Percentiles rank a stretch among this genome's conserved stretches.
Evolutionary conservation across 2,888 invertebrate genomes (phyloP).

Genomic region (Tenthredo distinguenda): DNA sequence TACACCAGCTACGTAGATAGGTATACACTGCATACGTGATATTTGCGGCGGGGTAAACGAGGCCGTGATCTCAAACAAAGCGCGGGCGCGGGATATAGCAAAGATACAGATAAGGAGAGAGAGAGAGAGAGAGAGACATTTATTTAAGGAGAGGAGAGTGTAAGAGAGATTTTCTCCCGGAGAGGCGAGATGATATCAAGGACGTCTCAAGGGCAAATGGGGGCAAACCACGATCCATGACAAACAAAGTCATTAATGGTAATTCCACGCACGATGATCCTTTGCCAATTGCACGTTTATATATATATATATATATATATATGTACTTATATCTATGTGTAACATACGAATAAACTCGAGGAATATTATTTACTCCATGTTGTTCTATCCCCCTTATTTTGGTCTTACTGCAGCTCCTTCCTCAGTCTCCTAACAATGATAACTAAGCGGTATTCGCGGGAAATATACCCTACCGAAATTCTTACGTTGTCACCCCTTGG

Average conservation of each 20-base stretch:
- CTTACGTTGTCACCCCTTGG: neutral
- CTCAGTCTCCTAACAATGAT: neutral
- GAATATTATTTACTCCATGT: neutral
- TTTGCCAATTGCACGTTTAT: neutral
- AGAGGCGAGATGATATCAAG: constrained; percentile 40
- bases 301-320: neutral
- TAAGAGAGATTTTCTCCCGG: constrained; percentile 23
- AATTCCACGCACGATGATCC: constrained; percentile 39
- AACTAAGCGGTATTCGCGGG: constrained; percentile 9
- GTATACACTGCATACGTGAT: constrained; percentile 5
- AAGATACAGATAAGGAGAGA: constrained; percentile 22
- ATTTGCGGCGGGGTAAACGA: constrained; percentile 29
- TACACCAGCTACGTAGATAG: neutral
- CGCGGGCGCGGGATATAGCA: constrained; percentile 13
- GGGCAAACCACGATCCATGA: neutral
- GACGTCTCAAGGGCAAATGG: constrained; percentile 43
- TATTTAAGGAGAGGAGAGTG: constrained; percentile 21
- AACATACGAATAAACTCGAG: neutral
- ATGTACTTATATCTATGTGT: neutral
- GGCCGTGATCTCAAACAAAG: constrained; percentile 35
- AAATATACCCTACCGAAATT: neutral
- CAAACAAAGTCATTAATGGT: constrained; percentile 41
- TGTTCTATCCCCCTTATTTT: neutral
- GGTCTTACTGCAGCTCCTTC: neutral
- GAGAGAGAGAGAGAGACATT: constrained; percentile 36